These are phyloP conservation scores for Irena cyanogastra DNA, from an alignment of 2,113 vertebrate genomes.

Conservation along the genomic window DNA sequence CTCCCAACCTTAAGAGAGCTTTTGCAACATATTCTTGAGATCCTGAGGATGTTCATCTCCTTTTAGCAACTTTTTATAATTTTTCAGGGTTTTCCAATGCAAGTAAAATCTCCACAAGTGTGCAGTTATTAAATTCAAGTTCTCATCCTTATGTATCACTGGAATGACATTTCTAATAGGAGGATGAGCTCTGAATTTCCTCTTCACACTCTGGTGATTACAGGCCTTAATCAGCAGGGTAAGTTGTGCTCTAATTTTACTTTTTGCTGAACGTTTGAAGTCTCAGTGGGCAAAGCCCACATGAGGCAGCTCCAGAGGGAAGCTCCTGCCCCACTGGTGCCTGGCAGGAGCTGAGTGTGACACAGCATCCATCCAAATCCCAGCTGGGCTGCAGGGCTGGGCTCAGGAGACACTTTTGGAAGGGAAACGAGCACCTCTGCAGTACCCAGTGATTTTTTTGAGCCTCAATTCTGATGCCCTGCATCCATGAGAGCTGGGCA, in stretches of 20 bases:
- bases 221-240: neutral
- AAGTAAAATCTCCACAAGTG: neutral
- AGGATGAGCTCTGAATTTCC: neutral
- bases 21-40: neutral
- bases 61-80: neutral
- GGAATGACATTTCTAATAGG: neutral
- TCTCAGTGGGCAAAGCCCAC: too few relatives aligned
- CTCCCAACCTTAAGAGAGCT: neutral
- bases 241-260: neutral
- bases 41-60: neutral
- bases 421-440: neutral
- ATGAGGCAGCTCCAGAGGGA: neutral
- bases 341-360: neutral
- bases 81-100: neutral
- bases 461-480: neutral
- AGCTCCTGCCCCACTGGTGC: neutral
- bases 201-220: neutral
- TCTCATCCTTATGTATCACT: neutral
- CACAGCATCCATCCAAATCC: neutral
- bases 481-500: neutral
- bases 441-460: accelerated
- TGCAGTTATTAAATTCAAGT: neutral
- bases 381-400: neutral
- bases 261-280: neutral
- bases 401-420: accelerated